These are phyloP conservation scores for Crocidura indochinensis DNA, from an alignment of 2,797 vertebrate genomes.

Conservation along the genomic window DNA sequence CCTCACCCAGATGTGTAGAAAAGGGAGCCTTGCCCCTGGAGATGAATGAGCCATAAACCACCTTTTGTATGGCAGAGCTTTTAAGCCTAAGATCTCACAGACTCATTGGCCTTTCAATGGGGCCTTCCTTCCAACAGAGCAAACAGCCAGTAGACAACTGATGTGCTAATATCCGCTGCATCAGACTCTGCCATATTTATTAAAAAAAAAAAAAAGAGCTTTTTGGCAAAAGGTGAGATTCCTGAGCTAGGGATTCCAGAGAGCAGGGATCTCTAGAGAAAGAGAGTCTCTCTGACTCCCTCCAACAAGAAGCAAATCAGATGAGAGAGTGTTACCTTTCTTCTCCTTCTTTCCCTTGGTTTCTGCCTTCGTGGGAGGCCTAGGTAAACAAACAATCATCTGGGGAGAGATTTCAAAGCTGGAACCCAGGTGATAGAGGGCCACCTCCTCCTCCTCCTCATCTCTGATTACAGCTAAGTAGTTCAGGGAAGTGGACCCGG, in stretches of 20 bases:
- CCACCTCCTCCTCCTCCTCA: slow-evolving; percentile 60
- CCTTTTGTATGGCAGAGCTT: not conserved
- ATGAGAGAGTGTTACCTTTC: not conserved
- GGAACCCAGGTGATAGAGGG: slow-evolving; percentile 53
- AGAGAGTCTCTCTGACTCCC: not conserved
- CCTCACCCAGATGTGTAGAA: not conserved
- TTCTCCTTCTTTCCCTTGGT: slow-evolving; percentile 58
- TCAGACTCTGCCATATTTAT: not conserved
- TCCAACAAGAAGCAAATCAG: slow-evolving; percentile 8
- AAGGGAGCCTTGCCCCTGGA: not conserved
- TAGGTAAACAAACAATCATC: slow-evolving; percentile 81
- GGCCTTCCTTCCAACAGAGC: not conserved
- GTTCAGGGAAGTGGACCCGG: slow-evolving; percentile 55
- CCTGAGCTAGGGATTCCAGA: not conserved
- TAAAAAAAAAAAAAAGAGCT: slow-evolving; percentile 22
- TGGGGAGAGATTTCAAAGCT: slow-evolving; percentile 78
- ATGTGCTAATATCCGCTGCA: not conserved
- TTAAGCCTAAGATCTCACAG: not conserved
- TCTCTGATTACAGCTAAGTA: slow-evolving; percentile 80
- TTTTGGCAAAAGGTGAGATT: slow-evolving; percentile 19
- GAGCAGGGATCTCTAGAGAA: not conserved
- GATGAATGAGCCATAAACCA: not conserved
- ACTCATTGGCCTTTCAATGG: fast-evolving
- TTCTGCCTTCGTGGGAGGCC: slow-evolving; percentile 54
- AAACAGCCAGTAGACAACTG: not conserved